Conservation (phyloP, 1,140 invertebrate genomes). For the Papilio glaucus region DNA sequence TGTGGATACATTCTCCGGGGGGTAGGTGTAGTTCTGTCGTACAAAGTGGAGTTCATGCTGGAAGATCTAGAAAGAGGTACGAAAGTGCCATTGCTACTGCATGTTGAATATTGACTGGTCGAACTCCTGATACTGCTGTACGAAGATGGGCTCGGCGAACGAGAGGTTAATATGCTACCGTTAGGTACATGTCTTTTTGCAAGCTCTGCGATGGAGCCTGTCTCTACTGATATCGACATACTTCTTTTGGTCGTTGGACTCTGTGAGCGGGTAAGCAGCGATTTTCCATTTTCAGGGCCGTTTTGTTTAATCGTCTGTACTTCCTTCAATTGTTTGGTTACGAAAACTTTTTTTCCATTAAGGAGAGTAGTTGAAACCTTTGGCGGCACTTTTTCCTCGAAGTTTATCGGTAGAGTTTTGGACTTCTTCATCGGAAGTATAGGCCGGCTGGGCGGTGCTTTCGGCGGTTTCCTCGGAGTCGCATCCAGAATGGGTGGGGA, state of each 20-base stretch:
- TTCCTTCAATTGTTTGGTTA: conserved; percentile 79
- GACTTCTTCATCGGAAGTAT: conserved; percentile 79
- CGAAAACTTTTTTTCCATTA: conserved; percentile 71
- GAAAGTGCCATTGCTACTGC: conserved; percentile 75
- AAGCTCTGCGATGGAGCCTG: conserved; percentile 78
- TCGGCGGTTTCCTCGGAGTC: conserved; percentile 72
- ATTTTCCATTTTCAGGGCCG: conserved; percentile 59
- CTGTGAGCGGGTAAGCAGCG: conserved; percentile 68
- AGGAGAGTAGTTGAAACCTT: conserved; percentile 59
- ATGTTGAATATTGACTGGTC: conserved; percentile 77
- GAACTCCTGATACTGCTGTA: conserved; percentile 74
- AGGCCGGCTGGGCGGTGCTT: conserved; percentile 60
- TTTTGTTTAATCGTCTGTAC: conserved; percentile 69
- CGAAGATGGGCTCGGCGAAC: conserved; percentile 76
- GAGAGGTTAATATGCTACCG: conserved; percentile 63
- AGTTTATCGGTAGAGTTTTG: conserved; percentile 77
- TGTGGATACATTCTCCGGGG: conserved; percentile 87
- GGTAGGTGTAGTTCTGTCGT: conserved; percentile 71
- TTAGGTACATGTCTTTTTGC: conserved; percentile 69
- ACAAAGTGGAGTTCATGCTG: conserved; percentile 74
- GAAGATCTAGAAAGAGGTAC: conserved; percentile 73
- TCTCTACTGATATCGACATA: conserved; percentile 76
- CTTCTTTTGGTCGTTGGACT: conserved; percentile 75
- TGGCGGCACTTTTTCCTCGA: conserved; percentile 69
- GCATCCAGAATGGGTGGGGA: conserved; percentile 73